Percentiles rank a stretch among this genome's conserved stretches.
phyloP scores from a whole-genome alignment of 2,797 vertebrate species.

The Oreortyx pictus region DNA sequence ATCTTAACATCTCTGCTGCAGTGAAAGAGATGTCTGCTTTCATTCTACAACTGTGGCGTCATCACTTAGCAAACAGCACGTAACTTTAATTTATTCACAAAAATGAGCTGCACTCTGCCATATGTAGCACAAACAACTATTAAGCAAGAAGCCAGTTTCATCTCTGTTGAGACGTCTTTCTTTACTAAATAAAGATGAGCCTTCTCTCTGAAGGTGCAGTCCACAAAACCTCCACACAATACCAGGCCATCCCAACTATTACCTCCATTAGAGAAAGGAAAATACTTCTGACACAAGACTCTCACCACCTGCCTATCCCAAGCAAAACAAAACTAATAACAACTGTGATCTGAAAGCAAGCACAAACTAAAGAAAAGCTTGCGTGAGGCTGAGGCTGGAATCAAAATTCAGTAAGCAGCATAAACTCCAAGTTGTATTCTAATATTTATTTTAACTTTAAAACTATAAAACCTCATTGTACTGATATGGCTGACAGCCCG shows the following conservation, averaged over 20 bases:
- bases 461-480: slow-evolving; percentile 8
- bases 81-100: background rate
- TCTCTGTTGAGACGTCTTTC: background rate
- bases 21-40: background rate
- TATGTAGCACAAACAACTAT: background rate
- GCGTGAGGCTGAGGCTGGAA: background rate
- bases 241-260: background rate
- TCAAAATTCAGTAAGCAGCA: background rate
- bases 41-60: background rate
- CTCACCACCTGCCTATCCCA: background rate
- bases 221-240: background rate
- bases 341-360: background rate
- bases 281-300: background rate
- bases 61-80: fast-evolving
- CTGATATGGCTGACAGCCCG: background rate
- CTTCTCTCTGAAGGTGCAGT: background rate
- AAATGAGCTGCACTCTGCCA: background rate
- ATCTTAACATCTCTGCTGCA: background rate
- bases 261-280: background rate
- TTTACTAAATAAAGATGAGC: background rate
- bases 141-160: background rate
- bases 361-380: background rate
- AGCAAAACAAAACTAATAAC: background rate
- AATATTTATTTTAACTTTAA: slow-evolving; percentile 5
- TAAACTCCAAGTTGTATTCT: background rate